Conservation (phyloP, 2,888 invertebrate species). For the Nipponacmea schrenckii region DNA sequence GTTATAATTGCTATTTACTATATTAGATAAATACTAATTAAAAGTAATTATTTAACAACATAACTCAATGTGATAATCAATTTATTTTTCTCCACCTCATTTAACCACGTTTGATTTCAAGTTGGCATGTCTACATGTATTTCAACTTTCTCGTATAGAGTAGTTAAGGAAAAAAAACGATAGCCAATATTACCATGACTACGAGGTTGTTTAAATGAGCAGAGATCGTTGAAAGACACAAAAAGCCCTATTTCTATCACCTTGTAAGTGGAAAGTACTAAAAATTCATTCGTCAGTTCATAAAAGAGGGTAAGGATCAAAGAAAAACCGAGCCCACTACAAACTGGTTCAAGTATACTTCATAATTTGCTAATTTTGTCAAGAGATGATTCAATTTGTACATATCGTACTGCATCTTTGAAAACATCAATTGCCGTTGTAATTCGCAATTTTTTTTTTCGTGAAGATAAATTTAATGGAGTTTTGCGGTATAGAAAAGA, state of each 20-base stretch:
- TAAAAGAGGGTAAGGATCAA: conserved; percentile 8
- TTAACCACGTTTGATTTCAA: no score
- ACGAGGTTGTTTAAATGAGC: neutral
- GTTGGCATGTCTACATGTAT: no score
- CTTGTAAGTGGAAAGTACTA: conserved; percentile 2
- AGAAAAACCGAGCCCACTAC: conserved; percentile 9
- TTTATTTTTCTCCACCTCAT: no score
- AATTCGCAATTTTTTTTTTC: neutral
- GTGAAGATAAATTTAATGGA: no score
- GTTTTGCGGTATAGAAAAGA: no score
- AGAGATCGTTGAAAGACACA: conserved; percentile 1
- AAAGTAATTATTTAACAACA: no score
- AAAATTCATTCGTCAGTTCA: neutral
- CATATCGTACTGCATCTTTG: conserved; percentile 16
- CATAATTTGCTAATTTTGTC: conserved; percentile 22
- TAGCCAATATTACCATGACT: conserved; percentile 7
- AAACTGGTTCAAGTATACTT: conserved; percentile 10
- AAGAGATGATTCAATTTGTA: conserved; percentile 20
- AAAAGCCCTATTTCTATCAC: neutral
- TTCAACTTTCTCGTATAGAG: no score
- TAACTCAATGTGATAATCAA: no score
- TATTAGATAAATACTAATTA: no score
- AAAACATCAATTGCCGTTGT: conserved; percentile 9
- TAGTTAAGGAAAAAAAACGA: neutral
- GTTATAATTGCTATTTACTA: no score